Evolutionary conservation across 2,797 vertebrate species (phyloP), one percentile per base, ranked within the genome.

Genomic region (Lophius americanus): DNA sequence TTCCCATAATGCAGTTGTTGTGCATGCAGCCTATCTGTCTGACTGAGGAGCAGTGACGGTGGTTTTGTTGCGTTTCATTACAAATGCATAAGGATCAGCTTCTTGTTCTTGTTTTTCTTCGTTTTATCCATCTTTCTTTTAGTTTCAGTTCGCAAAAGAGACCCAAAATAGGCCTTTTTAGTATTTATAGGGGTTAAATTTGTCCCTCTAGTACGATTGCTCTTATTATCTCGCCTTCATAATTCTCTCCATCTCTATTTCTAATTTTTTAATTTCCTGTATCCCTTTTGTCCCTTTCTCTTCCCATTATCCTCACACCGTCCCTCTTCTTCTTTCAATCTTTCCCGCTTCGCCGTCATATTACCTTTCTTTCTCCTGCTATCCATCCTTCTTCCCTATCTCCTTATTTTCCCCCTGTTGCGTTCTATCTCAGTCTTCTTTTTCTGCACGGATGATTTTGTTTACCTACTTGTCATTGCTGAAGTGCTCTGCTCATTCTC

Each of bases 391-490:
- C 58, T 52, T 60, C 51, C 56, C 59, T 46, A 58, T 53, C 64
- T 73, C 37, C 50, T 71, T 41, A 66, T 70, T 80, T 66, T 51
- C 54, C 56, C 54, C 76, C 78, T 82, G 73, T 80, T 75, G 73
- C 59, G 52, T 68, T 83, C 82, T 75, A 76, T 84, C 71, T 77
- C 68, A 8, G 11, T 59, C 70, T 84, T 52, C 85, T 76, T 78
- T 73, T 76, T 72, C 78, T 85, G 86, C 86, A 68, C 56, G 76
- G 80, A 78, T 89, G 88, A 79, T 83, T 85, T 86, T 87, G 86
- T 91, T 91, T 88, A 85, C 85, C 81, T 85, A 79, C 82, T 83
- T 91, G 88, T 89, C 91, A 86, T 80, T 86, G 89, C 87, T 78
- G 81, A 86, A 89, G 88, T 90, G 84, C 82, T 83, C 78, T 90